phyloP scores from a whole-genome alignment of 2,113 vertebrate genomes.

The Phodopus roborovskii region DNA sequence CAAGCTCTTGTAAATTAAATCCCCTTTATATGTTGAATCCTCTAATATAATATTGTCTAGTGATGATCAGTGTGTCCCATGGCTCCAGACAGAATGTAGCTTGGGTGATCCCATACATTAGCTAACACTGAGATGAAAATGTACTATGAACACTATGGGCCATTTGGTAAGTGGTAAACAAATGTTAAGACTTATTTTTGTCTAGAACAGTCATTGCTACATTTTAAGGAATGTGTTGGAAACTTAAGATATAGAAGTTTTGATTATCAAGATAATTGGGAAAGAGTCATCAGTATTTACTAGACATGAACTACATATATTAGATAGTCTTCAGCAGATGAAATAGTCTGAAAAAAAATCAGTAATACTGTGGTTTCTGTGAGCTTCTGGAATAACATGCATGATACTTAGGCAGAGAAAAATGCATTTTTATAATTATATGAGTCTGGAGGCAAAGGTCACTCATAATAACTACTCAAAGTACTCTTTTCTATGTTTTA shows the following conservation, averaged over 20 bases:
- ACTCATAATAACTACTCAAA: not conserved
- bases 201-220: not conserved
- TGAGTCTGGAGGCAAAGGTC: not conserved
- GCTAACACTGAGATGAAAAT: not conserved
- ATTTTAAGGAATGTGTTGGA: not conserved
- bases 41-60: not conserved
- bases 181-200: not conserved
- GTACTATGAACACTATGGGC: not conserved
- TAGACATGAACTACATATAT: not conserved
- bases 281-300: not conserved
- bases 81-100: not conserved
- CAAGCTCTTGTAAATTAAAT: not conserved
- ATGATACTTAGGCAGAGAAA: not conserved
- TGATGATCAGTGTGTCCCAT: not conserved
- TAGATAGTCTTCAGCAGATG: not conserved
- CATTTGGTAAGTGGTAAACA: not conserved
- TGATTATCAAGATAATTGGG: not conserved
- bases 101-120: not conserved
- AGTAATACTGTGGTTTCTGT: not conserved
- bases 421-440: not conserved
- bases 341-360: not conserved
- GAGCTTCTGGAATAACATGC: not conserved
- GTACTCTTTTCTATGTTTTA: slow-evolving; percentile 23
- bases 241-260: not conserved
- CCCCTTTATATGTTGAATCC: not conserved